Evolutionary conservation across 2,888 invertebrate genomes (phyloP).

Genomic region (Gonocerus acuteangulatus): DNA sequence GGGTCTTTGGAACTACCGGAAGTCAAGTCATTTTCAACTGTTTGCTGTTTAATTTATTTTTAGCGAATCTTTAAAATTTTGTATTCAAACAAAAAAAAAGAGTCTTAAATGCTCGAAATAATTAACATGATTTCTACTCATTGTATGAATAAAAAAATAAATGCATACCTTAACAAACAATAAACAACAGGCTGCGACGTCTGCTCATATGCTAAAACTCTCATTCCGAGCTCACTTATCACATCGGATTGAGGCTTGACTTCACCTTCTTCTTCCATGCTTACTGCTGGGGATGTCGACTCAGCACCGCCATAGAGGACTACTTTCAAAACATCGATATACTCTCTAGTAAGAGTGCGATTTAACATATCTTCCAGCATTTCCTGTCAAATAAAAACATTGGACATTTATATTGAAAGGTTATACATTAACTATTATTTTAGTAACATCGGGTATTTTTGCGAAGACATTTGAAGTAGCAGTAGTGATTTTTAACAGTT

Average conservation of each 20-base stretch:
- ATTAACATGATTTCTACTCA: too few species aligned
- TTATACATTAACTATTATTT: too few species aligned
- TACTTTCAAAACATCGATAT: constrained; percentile 72
- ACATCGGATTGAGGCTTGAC: constrained; percentile 51
- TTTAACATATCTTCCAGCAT: constrained; percentile 80
- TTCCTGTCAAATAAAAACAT: constrained; percentile 50
- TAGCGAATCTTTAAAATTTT: too few species aligned
- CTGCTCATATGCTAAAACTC: constrained; percentile 58
- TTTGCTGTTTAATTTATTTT: too few species aligned
- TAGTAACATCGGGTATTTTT: not conserved
- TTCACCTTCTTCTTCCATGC: constrained; percentile 36
- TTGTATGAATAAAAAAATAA: too few species aligned
- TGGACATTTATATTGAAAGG: too few species aligned
- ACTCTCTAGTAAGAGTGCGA: constrained; percentile 76
- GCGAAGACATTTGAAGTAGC: not conserved
- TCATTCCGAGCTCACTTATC: constrained; percentile 71
- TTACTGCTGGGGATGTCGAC: constrained; percentile 27
- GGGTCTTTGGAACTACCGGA: too few species aligned
- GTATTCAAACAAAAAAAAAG: too few species aligned
- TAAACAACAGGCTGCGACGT: constrained; percentile 58
- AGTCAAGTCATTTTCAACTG: too few species aligned
- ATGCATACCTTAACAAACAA: constrained; percentile 51
- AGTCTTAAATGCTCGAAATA: too few species aligned
- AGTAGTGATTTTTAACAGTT: too few species aligned
- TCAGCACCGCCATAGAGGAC: constrained; percentile 58